Conservation (phyloP, 1,140 invertebrate species). For the Acromyrmex heyeri region DNA sequence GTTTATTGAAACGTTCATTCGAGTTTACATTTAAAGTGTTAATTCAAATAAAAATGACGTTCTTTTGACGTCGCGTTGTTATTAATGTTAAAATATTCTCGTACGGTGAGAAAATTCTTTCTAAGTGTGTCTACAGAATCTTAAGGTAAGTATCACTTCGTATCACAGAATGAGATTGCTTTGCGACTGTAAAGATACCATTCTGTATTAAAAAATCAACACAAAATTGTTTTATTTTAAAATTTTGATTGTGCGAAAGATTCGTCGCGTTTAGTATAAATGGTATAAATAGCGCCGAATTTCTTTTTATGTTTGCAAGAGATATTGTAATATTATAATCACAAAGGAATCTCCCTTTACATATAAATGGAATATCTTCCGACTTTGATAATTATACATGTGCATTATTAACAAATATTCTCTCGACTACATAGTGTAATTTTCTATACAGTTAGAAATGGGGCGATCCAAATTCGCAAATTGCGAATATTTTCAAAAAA, state of each 20-base stretch:
- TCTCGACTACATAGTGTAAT: too few relatives aligned
- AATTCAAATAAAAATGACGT: not conserved
- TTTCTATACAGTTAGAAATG: not conserved
- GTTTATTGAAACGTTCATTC: not conserved
- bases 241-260: not conserved
- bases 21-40: not conserved
- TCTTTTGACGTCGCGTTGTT: not conserved
- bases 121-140: not conserved
- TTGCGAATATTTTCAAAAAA: not conserved
- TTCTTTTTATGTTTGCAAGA: not conserved
- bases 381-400: constrained; percentile 4
- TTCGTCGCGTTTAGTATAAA: not conserved
- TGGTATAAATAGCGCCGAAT: not conserved
- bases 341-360: not conserved
- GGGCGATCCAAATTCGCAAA: not conserved
- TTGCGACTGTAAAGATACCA: not conserved
- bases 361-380: not conserved
- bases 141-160: constrained; percentile 27
- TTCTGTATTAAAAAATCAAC: not conserved
- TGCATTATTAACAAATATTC: not conserved
- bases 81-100: not conserved
- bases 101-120: not conserved
- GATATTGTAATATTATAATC: not conserved
- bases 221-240: constrained; percentile 12
- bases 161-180: constrained; percentile 14